A percentile compares a stretch with the other conserved stretches of the same genome.
These are phyloP conservation scores for Neosalanx taihuensis DNA, from an alignment of 2,797 vertebrate genomes.

Conservation along the genomic window DNA sequence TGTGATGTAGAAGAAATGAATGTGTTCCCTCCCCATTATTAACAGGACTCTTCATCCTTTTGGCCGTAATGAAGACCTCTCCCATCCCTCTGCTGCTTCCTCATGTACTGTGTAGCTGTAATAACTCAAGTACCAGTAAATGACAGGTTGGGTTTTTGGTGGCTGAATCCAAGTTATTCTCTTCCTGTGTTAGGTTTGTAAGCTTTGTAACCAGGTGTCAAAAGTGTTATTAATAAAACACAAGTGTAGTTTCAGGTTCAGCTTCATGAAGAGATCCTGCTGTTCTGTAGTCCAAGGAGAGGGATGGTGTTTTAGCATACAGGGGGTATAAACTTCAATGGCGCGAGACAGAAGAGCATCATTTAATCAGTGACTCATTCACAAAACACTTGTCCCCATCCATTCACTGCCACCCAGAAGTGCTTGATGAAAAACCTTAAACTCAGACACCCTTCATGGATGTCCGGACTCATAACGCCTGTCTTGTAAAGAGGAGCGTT, in stretches of 20 bases:
- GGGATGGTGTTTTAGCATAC: not conserved
- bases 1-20: slow-evolving; percentile 38
- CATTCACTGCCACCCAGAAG: slow-evolving; percentile 42
- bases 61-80: slow-evolving; percentile 56
- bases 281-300: not conserved
- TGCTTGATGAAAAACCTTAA: slow-evolving; percentile 53
- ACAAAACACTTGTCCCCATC: not conserved
- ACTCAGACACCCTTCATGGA: slow-evolving; percentile 20
- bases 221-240: too few species aligned
- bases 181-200: not conserved
- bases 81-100: slow-evolving; percentile 42
- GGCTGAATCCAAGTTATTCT: not conserved
- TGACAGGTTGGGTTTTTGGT: slow-evolving; percentile 39
- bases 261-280: not conserved
- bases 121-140: slow-evolving; percentile 47
- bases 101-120: slow-evolving; percentile 40
- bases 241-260: too few species aligned
- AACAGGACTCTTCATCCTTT: slow-evolving; percentile 49
- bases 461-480: slow-evolving; percentile 1
- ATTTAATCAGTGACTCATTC: slow-evolving; percentile 51
- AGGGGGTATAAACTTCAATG: not conserved
- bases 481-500: slow-evolving; percentile 15
- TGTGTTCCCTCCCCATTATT: slow-evolving; percentile 44
- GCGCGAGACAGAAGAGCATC: slow-evolving; percentile 11
- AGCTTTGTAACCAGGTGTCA: not conserved